phyloP scores from a whole-genome alignment of 1,140 invertebrate species.

The Platyscapa corneri region DNA sequence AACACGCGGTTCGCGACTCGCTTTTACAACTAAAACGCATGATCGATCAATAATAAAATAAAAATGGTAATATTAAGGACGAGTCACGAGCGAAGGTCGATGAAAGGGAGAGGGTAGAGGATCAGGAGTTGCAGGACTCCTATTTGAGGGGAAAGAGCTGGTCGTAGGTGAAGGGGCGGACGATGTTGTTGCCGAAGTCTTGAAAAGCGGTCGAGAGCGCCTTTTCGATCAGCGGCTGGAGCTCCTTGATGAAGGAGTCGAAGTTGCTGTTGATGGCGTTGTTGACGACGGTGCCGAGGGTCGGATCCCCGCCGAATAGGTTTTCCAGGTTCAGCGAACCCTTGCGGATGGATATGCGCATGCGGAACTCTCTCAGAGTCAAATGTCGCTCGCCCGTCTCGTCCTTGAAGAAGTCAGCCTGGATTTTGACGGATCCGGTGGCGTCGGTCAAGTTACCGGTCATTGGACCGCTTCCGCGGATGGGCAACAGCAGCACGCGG shows the following conservation, averaged over 20 bases:
- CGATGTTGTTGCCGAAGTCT: constrained; percentile 77
- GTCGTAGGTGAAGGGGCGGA: constrained; percentile 74
- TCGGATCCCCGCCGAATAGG: constrained; percentile 77
- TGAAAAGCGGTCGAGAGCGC: constrained; percentile 75
- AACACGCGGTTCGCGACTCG: not conserved
- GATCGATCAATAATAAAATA: constrained; percentile 11
- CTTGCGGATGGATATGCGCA: constrained; percentile 77
- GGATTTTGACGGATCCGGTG: constrained; percentile 73
- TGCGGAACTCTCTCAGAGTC: constrained; percentile 72
- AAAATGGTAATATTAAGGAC: not conserved
- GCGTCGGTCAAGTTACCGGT: constrained; percentile 79
- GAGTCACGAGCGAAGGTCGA: not conserved
- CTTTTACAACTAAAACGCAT: not conserved
- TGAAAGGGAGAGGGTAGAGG: not conserved
- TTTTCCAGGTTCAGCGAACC: constrained; percentile 78
- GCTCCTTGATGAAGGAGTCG: constrained; percentile 75
- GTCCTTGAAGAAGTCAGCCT: constrained; percentile 67
- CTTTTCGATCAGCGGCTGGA: constrained; percentile 77
- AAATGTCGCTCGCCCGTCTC: constrained; percentile 75
- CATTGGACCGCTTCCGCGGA: constrained; percentile 78
- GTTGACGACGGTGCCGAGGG: constrained; percentile 77
- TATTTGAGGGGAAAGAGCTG: constrained; percentile 75
- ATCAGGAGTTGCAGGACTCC: not conserved
- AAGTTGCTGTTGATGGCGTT: constrained; percentile 79
- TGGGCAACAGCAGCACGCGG: constrained; percentile 76